These are phyloP conservation scores for Mactromeris polynyma DNA, from an alignment of 2,888 invertebrate genomes.

Conservation along the genomic window DNA sequence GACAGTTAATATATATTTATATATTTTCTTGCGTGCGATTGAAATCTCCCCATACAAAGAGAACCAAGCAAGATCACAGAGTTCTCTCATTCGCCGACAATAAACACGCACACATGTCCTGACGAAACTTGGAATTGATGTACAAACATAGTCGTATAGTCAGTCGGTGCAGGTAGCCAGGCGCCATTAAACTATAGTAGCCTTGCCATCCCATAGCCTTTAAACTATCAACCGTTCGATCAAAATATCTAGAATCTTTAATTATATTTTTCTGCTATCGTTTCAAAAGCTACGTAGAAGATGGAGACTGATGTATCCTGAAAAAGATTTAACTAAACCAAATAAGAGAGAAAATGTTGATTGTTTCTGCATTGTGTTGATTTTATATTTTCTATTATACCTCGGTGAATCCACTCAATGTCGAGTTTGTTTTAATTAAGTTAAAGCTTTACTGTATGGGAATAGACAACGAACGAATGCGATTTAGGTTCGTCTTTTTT, in stretches of 20 bases:
- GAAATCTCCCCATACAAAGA: neutral
- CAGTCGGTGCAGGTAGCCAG: neutral
- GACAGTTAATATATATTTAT: conserved; percentile 20
- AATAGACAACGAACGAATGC: neutral
- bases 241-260: conserved; percentile 1
- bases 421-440: conserved; percentile 13
- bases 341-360: neutral
- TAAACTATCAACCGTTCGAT: neutral
- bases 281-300: neutral
- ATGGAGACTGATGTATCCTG: neutral
- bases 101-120: neutral
- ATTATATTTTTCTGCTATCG: neutral
- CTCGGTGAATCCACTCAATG: neutral
- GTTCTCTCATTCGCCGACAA: neutral
- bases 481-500: neutral
- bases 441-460: neutral
- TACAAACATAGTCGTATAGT: neutral
- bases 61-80: neutral
- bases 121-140: neutral
- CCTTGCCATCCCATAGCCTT: neutral
- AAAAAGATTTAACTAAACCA: neutral
- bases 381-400: neutral
- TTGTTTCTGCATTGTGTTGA: neutral
- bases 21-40: conserved; percentile 20
- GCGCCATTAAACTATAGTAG: neutral